phyloP scores from a whole-genome alignment of 2,888 invertebrate genomes.

The Therioaphis trifolii region DNA sequence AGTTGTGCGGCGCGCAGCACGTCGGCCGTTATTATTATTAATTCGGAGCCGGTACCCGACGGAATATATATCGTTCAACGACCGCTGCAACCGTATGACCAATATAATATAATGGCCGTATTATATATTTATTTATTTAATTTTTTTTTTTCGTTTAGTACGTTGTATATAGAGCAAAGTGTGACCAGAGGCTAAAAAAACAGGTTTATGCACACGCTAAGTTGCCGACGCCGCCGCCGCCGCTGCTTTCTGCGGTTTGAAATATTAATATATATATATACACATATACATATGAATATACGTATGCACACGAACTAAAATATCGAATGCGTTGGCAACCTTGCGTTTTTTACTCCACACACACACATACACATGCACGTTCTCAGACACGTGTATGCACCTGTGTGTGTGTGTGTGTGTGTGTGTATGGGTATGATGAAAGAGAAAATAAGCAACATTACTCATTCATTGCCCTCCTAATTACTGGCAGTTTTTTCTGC shows the following conservation, averaged over 20 bases:
- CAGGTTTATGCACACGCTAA: constrained; percentile 30
- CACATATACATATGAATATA: neutral
- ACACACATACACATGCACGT: no score
- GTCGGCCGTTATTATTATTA: neutral
- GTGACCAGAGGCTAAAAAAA: constrained; percentile 40
- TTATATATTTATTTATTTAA: constrained; percentile 1
- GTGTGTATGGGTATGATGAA: constrained; percentile 46
- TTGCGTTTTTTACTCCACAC: neutral
- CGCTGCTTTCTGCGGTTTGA: constrained; percentile 44
- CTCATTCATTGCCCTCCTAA: constrained; percentile 45
- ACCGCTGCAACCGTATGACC: constrained; percentile 24
- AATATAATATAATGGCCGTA: neutral
- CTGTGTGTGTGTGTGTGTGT: no score
- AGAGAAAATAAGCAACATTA: constrained; percentile 56
- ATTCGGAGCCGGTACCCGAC: neutral
- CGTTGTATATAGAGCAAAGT: constrained; percentile 54
- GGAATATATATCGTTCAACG: constrained; percentile 9
- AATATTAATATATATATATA: constrained; percentile 41
- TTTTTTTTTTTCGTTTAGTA: constrained; percentile 35
- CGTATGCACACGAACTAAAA: neutral
- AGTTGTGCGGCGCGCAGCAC: neutral
- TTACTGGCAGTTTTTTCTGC: constrained; percentile 31
- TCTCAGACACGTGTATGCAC: no score
- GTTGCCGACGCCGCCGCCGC: neutral
- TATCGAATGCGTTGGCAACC: constrained; percentile 53